phyloP scores from a whole-genome alignment of 2,113 vertebrate species.

The Python bivittatus region DNA sequence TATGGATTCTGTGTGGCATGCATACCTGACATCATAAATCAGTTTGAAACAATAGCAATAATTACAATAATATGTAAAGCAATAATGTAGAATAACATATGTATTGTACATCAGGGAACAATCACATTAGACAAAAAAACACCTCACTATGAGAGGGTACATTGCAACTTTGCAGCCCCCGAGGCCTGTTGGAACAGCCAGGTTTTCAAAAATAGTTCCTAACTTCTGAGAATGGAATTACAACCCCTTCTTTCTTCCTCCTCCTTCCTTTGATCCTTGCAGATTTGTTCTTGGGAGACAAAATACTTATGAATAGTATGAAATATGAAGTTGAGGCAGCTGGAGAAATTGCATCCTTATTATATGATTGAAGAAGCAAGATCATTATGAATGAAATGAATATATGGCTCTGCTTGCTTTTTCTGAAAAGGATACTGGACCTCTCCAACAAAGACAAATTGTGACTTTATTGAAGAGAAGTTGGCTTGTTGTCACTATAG shows the following conservation, averaged over 20 bases:
- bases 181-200: no score
- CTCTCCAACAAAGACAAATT: background rate
- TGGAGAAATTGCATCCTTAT: background rate
- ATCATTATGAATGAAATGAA: background rate
- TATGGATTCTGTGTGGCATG: background rate
- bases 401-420: background rate
- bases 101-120: background rate
- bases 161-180: no score
- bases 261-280: background rate
- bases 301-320: background rate
- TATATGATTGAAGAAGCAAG: background rate
- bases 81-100: background rate
- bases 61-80: background rate
- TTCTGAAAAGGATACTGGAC: background rate
- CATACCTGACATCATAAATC: background rate
- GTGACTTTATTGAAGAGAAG: background rate
- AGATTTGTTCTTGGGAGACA: background rate
- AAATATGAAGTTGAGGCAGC: background rate
- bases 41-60: background rate
- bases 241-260: background rate
- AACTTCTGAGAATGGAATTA: background rate
- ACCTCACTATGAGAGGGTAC: no score
- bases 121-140: background rate
- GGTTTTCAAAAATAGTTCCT: background rate
- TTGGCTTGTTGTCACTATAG: background rate